Conservation (phyloP, 2,797 vertebrate genomes). For the Knipowitschia caucasica region DNA sequence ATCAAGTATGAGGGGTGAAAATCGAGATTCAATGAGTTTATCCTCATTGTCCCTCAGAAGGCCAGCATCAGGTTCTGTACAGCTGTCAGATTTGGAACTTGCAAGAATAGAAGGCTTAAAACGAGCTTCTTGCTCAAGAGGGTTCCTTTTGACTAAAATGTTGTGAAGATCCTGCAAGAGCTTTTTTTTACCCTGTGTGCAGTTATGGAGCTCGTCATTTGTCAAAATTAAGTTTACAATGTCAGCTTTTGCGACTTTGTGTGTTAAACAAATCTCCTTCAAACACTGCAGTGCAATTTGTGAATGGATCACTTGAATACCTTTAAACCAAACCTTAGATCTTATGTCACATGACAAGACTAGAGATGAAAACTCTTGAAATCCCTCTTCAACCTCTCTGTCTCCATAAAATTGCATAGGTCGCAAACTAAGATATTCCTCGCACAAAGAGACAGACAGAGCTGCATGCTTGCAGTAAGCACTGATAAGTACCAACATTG, state of each 20-base stretch:
- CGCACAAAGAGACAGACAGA: constrained; percentile 64
- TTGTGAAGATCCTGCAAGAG: constrained; percentile 48
- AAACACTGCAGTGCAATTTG: constrained; percentile 61
- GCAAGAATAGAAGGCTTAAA: neutral
- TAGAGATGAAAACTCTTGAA: constrained; percentile 63
- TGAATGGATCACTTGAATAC: constrained; percentile 57
- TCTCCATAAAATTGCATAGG: constrained; percentile 46
- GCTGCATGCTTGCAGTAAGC: constrained; percentile 51
- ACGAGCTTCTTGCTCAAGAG: constrained; percentile 23
- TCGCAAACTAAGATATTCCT: constrained; percentile 59
- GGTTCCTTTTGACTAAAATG: constrained; percentile 59
- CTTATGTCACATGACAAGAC: constrained; percentile 36
- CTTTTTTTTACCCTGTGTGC: constrained; percentile 57
- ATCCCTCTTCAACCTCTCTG: constrained; percentile 47
- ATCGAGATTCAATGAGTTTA: constrained; percentile 24
- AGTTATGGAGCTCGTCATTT: constrained; percentile 47
- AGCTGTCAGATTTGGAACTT: neutral
- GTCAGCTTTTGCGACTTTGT: constrained; percentile 40
- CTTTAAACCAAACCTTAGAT: constrained; percentile 44
- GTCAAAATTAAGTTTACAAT: constrained; percentile 57
- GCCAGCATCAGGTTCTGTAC: too few relatives aligned
- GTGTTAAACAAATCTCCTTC: constrained; percentile 48
- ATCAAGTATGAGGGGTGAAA: constrained; percentile 64
- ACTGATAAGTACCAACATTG: constrained; percentile 59
- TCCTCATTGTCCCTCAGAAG: neutral